Percentiles rank a stretch among this genome's conserved stretches.
Evolutionary conservation across 1,140 invertebrate genomes (phyloP).

Genomic region (Gonatopus flavifemur): DNA sequence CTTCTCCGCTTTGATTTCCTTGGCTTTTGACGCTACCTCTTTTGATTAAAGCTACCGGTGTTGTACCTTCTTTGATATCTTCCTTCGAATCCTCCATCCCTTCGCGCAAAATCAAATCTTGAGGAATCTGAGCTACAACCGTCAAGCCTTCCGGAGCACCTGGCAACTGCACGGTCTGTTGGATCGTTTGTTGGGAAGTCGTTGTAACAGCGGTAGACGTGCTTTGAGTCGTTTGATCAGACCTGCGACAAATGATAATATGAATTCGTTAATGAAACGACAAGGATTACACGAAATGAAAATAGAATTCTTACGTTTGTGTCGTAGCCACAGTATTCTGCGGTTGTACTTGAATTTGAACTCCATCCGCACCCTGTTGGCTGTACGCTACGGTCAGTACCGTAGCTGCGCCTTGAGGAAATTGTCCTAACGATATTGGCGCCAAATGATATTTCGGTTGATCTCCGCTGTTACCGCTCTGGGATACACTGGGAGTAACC

Average conservation of each 20-base stretch:
- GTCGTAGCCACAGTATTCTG: conserved; percentile 57
- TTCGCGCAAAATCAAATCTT: conserved; percentile 65
- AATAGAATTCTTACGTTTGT: conserved; percentile 48
- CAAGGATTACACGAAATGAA: neutral
- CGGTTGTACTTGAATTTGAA: conserved; percentile 60
- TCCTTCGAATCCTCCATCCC: conserved; percentile 57
- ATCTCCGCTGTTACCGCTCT: conserved; percentile 56
- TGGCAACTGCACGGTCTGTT: conserved; percentile 52
- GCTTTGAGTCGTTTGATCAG: conserved; percentile 55
- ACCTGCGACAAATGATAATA: conserved; percentile 29
- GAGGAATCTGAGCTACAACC: conserved; percentile 67
- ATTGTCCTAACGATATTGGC: conserved; percentile 64
- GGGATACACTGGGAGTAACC: conserved; percentile 62
- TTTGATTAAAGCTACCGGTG: conserved; percentile 60
- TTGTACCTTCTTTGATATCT: conserved; percentile 53
- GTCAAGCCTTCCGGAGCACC: conserved; percentile 64
- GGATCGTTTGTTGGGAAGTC: conserved; percentile 51
- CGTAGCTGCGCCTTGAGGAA: conserved; percentile 62
- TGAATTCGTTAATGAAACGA: neutral
- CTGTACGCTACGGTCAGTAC: conserved; percentile 75
- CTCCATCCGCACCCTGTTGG: conserved; percentile 58
- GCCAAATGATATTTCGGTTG: conserved; percentile 71
- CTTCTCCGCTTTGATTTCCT: conserved; percentile 45
- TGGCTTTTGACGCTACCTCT: conserved; percentile 54
- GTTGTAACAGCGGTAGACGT: conserved; percentile 52